Evolutionary conservation across 1,140 invertebrate species (phyloP).

Genomic region (Drosophila melanogaster): DNA sequence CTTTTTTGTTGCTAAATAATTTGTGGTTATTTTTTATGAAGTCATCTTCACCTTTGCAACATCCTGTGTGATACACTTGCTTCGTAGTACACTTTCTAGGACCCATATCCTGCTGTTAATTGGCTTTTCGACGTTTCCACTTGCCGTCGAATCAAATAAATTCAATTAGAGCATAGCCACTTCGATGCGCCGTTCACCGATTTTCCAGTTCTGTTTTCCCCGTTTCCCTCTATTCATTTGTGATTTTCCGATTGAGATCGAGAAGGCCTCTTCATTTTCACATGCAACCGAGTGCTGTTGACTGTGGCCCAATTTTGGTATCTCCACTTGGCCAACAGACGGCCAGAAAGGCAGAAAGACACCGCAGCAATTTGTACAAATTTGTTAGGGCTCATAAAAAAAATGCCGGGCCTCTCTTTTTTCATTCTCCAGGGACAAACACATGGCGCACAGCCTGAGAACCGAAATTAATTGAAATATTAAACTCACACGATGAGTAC

Average conservation of each 20-base stretch:
- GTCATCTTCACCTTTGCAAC: no score
- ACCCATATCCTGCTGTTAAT: not conserved
- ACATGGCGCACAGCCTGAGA: conserved; percentile 64
- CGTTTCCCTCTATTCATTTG: conserved; percentile 4
- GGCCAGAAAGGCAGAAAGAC: conserved; percentile 31
- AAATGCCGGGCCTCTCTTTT: conserved; percentile 52
- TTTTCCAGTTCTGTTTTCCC: conserved; percentile 18
- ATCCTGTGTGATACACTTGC: no score
- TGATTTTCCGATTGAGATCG: conserved; percentile 36
- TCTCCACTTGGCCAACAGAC: conserved; percentile 46
- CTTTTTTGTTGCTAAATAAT: no score
- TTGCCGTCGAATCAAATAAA: conserved; percentile 26
- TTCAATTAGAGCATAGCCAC: conserved; percentile 49
- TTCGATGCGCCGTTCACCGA: conserved; percentile 40
- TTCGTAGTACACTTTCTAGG: no score
- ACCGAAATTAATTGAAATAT: conserved; percentile 63
- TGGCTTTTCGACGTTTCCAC: conserved; percentile 11
- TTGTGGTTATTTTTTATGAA: no score
- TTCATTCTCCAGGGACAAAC: conserved; percentile 31
- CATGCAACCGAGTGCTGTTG: conserved; percentile 23
- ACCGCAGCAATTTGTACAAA: conserved; percentile 75
- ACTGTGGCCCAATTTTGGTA: conserved; percentile 62
- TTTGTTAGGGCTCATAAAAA: conserved; percentile 78
- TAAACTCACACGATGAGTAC: conserved; percentile 46
- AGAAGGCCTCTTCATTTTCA: conserved; percentile 34